Evolutionary conservation across 2,113 vertebrate genomes (phyloP), one percentile per base, ranked within the genome.

Genomic region (Zingel zingel): DNA sequence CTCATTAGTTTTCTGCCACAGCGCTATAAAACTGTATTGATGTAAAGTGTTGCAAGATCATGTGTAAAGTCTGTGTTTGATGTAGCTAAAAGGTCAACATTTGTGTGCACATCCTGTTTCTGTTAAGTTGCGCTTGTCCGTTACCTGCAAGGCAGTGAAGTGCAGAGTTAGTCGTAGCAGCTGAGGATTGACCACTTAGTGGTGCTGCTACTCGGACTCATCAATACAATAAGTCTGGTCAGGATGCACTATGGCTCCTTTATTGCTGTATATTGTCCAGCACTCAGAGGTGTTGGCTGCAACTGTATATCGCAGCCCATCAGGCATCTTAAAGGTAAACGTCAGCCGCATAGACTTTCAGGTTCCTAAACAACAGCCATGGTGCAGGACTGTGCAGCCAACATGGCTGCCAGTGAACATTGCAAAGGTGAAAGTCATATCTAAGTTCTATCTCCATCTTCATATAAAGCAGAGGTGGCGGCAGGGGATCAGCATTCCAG

Each of bases 401-500:
- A 68, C 50, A 75, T 81, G 75, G 64, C 64, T 77, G 54, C 53
- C 39, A 33, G 53, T 13, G 39, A 69, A 70, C 33, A 58, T 53
- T 76, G 47, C 43, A 67, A 23, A 16, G 57, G 58, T 77, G 43
- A 58, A 81, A 71, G 69, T 64, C 21, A 15, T 27, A 47, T 67
- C 30, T 27, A 23, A 61, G 58, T 74, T 66, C 62, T 11, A 65
- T 57, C 68, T 82, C 45, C 16, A 64, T 78, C 67, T 83, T 85
- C 61, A 65, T 53, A 67, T 69, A 64, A 78, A 87, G 68, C 70
- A 59, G 70, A 90, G 58, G 69, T 81, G 58, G 72, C 74, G 63
- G 83, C 74, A 69, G 59, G 39, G 47, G 67, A 88, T 92, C 82
- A 84, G 74, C 76, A 87, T 87, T 87, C 82, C 77, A 74, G 62